Conservation (phyloP, 37 sponge, comb jelly and placozoan genomes). For the Hormiphora californensis region DNA sequence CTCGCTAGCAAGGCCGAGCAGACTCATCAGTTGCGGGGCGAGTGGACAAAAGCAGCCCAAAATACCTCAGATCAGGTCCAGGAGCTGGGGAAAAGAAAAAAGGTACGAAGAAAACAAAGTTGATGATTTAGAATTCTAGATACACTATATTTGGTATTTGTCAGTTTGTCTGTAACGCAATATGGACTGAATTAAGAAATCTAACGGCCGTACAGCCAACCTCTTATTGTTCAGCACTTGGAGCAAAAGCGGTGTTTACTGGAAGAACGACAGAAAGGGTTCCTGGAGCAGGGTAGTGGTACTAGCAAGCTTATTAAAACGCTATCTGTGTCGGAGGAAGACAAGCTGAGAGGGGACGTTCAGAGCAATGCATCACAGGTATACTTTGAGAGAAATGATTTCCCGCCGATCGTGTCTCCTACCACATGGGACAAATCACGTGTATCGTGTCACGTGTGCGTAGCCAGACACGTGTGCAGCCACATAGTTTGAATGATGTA, state of each 20-base stretch:
- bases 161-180: no score
- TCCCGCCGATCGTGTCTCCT: no score
- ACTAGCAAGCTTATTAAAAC: constrained; percentile 15
- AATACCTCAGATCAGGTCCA: neutral
- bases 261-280: neutral
- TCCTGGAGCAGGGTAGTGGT: neutral
- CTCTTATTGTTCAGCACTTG: neutral
- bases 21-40: neutral
- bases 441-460: no score
- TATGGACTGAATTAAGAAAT: no score
- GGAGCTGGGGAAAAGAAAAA: neutral
- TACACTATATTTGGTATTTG: no score
- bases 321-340: neutral
- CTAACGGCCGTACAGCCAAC: no score
- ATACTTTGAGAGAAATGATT: no score
- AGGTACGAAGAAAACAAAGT: neutral
- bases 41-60: neutral
- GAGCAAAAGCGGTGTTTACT: neutral
- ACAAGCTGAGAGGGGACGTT: neutral
- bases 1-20: neutral
- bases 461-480: no score
- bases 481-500: no score
- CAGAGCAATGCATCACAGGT: neutral
- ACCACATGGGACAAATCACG: no score
- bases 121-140: no score